phyloP scores from a whole-genome alignment of 2,113 vertebrate genomes.

The Coptodon rendalli region DNA sequence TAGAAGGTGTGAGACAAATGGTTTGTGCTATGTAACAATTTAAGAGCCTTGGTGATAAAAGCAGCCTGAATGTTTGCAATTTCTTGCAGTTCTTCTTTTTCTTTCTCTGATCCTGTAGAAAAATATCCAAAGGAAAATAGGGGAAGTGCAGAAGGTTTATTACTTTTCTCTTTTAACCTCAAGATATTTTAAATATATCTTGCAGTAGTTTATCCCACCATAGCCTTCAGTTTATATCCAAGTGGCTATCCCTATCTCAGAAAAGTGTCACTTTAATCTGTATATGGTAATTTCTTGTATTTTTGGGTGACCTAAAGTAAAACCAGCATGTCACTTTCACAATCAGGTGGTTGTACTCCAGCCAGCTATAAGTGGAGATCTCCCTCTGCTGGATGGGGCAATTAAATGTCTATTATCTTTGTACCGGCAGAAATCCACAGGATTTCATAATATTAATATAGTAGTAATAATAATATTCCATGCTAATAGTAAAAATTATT shows the following conservation, averaged over 20 bases:
- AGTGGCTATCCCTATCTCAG: background rate
- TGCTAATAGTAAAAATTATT: background rate
- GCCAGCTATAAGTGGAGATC: constrained; percentile 1
- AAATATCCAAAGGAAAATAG: background rate
- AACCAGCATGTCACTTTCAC: background rate
- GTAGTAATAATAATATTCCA: constrained; percentile 12
- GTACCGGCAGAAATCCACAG: background rate
- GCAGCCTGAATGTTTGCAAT: background rate
- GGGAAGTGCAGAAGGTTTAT: background rate
- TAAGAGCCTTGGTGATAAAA: background rate
- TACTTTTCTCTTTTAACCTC: background rate
- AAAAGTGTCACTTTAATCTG: background rate
- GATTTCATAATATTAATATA: background rate
- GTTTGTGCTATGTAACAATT: background rate
- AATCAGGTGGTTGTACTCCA: background rate
- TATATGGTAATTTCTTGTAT: background rate
- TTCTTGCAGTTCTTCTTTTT: background rate
- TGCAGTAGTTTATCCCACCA: background rate
- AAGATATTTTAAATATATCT: background rate
- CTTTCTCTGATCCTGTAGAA: background rate
- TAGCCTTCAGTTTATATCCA: background rate
- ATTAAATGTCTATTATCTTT: constrained; percentile 2
- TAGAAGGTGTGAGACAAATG: background rate
- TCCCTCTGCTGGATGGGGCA: constrained; percentile 51
- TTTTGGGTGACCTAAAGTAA: background rate